Evolutionary conservation across 2,888 invertebrate species (phyloP), one percentile per base, ranked within the genome.

Genomic region (Iphiclides podalirius): DNA sequence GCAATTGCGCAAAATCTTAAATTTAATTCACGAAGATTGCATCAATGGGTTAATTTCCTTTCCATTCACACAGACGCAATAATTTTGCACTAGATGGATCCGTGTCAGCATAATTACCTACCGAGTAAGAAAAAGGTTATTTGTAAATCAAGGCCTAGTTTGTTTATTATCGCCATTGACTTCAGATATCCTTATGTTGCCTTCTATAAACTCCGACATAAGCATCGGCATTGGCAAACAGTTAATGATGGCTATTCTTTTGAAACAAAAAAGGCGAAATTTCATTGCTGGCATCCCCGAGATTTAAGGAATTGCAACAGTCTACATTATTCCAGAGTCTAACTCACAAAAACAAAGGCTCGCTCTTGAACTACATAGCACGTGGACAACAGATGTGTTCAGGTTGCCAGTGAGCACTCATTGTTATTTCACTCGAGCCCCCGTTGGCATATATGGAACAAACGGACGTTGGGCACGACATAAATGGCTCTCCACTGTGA

Each of bases 391-490:
- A 36, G 42, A 42, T 36, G 36, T 31, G 12, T 12, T 31, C 38
- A 12, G 7, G 49, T 39, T 26, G 39, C 48, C 44, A 34, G 28
- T 35, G 39, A 40, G 39, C 23, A 7, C 44, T 39, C 44, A 50
- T 50, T 50, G 49, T 50, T 44, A 44, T 50, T 50, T 39, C 35
- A 44, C 44, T 39, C 44, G 40, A 48, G 48, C 35, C 34, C 44
- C 35, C 39, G 28, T 42, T 44, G 44, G 35, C 49, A 50, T 34
- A 50, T 50, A 50, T 50, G 49, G 49, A 33, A 47, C 47, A 45
- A 54, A 50, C 60, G 58, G 61, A 64, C 60, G 54, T 47, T 16
- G 43, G 42, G 45, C 58, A 55, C 66, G 63, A 73, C 69, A 70
- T 13, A 44, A 39, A 44, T 70, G 69, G 55, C 62, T 52, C 50